Percentiles rank a stretch among this genome's conserved stretches.
Evolutionary conservation across 2,113 vertebrate genomes (phyloP).

Genomic region (Condylura cristata): DNA sequence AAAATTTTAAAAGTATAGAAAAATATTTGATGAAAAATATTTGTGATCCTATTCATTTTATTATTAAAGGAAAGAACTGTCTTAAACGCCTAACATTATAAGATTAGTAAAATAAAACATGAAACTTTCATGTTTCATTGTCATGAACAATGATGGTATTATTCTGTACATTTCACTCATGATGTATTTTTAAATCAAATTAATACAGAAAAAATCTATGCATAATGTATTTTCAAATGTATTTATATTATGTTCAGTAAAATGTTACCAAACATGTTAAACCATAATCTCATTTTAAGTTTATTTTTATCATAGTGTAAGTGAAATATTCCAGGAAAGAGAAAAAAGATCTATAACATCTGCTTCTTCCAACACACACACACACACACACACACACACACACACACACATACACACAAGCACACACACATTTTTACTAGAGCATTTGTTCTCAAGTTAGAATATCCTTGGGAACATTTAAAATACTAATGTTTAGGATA

Average conservation of each 20-base stretch:
- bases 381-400: not conserved
- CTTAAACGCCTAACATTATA: conserved; percentile 4
- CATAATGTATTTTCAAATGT: conserved; percentile 1
- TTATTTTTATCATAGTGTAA: not conserved
- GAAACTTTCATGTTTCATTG: not conserved
- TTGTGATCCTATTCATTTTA: not conserved
- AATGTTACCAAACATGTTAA: not conserved
- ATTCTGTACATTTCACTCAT: not conserved
- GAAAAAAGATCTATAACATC: not conserved
- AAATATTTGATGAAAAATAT: not conserved
- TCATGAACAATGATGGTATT: not conserved
- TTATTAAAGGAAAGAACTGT: not conserved
- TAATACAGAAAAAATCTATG: not conserved
- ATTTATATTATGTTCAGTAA: not conserved
- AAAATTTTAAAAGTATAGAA: not conserved
- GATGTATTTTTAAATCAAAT: not conserved
- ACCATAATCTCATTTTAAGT: not conserved
- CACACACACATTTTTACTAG: not conserved
- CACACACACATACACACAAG: not conserved
- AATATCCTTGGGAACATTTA: not conserved
- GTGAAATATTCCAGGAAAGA: not conserved
- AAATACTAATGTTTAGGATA: not conserved
- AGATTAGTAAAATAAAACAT: not conserved
- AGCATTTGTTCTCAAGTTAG: not conserved
- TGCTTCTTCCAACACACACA: not conserved